phyloP scores from a whole-genome alignment of 2,888 invertebrate genomes.

The Ormyrus rosae region DNA sequence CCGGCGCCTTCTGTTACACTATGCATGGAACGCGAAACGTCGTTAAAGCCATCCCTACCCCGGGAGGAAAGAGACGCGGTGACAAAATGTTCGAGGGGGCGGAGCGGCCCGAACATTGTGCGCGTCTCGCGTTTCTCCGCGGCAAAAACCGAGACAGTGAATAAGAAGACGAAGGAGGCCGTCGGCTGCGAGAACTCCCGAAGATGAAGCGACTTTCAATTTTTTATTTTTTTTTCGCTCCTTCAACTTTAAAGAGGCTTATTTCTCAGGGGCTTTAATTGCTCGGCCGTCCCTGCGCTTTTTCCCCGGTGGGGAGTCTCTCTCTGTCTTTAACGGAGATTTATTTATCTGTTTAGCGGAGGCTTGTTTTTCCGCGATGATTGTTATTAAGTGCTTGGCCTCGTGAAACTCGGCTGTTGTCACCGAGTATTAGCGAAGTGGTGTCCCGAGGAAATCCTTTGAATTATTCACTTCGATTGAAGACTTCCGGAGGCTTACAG shows the following conservation, averaged over 20 bases:
- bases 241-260: conserved; percentile 12
- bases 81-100: conserved; percentile 39
- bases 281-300: not conserved
- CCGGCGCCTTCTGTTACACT: conserved; percentile 13
- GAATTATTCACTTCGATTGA: no score
- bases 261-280: conserved; percentile 23
- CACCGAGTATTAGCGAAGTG: no score
- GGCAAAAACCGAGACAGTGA: conserved; percentile 43
- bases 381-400: no score
- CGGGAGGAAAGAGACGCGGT: not conserved
- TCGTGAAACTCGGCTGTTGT: no score
- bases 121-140: not conserved
- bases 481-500: no score
- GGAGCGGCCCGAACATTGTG: not conserved
- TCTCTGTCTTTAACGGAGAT: no score
- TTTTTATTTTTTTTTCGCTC: conserved; percentile 14
- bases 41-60: not conserved
- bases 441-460: no score
- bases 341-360: no score
- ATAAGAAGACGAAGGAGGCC: conserved; percentile 22
- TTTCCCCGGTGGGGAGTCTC: not conserved
- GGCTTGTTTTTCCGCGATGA: no score
- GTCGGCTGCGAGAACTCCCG: not conserved
- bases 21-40: conserved; percentile 29
- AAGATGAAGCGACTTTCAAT: conserved; percentile 38